Evolutionary conservation across 2,888 invertebrate genomes (phyloP).

Genomic region (Pollenia griseotomentosa): DNA sequence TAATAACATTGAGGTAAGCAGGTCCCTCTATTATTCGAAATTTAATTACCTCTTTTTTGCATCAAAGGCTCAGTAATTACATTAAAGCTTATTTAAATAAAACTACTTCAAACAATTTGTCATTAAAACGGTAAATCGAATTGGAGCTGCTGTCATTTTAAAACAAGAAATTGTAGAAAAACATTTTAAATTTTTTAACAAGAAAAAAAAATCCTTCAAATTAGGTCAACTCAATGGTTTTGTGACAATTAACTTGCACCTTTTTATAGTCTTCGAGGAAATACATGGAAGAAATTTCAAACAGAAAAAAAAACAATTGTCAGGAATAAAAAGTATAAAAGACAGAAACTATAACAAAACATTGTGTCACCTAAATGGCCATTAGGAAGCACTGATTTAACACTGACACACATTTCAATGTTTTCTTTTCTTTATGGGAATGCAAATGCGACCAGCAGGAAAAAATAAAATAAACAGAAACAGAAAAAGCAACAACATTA

Average conservation of each 20-base stretch:
- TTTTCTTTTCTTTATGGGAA: slow-evolving; percentile 1
- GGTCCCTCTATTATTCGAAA: no score
- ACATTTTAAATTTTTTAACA: not conserved
- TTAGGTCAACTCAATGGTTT: slow-evolving; percentile 52
- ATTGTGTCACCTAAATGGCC: slow-evolving; percentile 68
- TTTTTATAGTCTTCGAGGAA: slow-evolving; percentile 21
- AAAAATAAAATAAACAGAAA: not conserved
- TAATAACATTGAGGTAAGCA: no score
- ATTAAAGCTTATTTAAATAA: not conserved
- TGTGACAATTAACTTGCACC: slow-evolving; percentile 58
- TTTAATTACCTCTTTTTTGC: no score
- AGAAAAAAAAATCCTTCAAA: slow-evolving; percentile 41
- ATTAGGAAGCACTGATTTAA: slow-evolving; percentile 64
- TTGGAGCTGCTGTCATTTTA: slow-evolving; percentile 23
- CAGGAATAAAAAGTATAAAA: slow-evolving; percentile 13
- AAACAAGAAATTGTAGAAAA: not conserved
- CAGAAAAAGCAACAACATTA: slow-evolving; percentile 52
- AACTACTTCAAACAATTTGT: slow-evolving; percentile 29
- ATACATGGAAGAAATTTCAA: not conserved
- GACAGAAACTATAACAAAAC: slow-evolving; percentile 33
- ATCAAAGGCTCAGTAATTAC: not conserved
- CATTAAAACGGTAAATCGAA: slow-evolving; percentile 23
- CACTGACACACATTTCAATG: slow-evolving; percentile 57
- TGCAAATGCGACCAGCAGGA: slow-evolving; percentile 11
- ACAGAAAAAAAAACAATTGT: slow-evolving; percentile 20